phyloP scores from a whole-genome alignment of 2,113 vertebrate species.

The Thamnaconus septentrionalis region DNA sequence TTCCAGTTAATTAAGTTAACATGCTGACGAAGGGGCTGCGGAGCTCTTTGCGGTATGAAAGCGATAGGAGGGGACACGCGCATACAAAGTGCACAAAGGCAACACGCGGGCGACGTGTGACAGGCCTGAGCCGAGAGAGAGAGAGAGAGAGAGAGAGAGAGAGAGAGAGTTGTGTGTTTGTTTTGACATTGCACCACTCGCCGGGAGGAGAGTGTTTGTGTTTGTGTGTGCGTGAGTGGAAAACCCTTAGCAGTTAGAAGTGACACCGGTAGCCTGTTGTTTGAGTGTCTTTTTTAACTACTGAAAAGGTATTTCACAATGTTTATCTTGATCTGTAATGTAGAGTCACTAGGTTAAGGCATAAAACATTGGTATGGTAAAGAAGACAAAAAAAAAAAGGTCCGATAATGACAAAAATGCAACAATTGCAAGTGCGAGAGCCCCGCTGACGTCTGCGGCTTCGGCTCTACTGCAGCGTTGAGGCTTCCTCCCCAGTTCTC shows the following conservation, averaged over 20 bases:
- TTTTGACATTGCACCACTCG: slow-evolving; percentile 46
- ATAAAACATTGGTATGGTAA: too few relatives aligned
- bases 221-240: not conserved
- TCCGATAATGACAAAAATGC: too few relatives aligned
- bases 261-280: not conserved
- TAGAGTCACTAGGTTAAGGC: too few relatives aligned
- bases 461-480: too few relatives aligned
- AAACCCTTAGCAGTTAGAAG: not conserved
- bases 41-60: slow-evolving; percentile 37
- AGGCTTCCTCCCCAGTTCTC: too few relatives aligned
- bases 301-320: too few relatives aligned
- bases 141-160: not conserved
- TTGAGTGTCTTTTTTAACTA: too few relatives aligned
- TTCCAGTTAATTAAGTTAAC: slow-evolving; percentile 57
- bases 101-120: not conserved
- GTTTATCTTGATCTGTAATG: too few relatives aligned
- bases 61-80: slow-evolving; percentile 11
- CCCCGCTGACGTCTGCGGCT: too few relatives aligned
- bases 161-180: slow-evolving; percentile 1
- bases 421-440: too few relatives aligned
- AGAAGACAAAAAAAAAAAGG: too few relatives aligned
- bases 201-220: not conserved
- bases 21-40: slow-evolving; percentile 51
- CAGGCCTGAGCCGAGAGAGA: too few relatives aligned
- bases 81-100: slow-evolving; percentile 10